Evolutionary conservation across 2,113 vertebrate genomes (phyloP).

Genomic region (Pseudorasbora parva): DNA sequence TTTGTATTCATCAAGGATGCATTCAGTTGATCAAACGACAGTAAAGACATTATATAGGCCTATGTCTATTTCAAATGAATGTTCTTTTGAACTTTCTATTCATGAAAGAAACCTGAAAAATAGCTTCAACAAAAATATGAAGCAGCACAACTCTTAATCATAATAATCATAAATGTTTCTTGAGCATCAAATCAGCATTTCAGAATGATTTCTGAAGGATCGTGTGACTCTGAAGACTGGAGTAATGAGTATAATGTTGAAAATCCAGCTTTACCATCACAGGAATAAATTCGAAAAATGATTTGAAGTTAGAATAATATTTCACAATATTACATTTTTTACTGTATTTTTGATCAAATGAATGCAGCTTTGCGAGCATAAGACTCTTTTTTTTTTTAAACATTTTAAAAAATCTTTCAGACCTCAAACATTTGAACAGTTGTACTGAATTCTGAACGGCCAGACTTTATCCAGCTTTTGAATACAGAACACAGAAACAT

Average conservation of each 20-base stretch:
- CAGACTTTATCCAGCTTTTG: neutral
- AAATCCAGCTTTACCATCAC: neutral
- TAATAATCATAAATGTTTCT: neutral
- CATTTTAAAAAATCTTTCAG: neutral
- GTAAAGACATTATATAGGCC: too few relatives aligned
- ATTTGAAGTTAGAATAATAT: too few relatives aligned
- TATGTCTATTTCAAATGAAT: neutral
- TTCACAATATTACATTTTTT: too few relatives aligned
- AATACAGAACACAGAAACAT: neutral
- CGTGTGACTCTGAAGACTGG: neutral
- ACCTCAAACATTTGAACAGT: too few relatives aligned
- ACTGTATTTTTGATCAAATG: too few relatives aligned
- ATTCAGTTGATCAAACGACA: too few relatives aligned
- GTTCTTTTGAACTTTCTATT: neutral
- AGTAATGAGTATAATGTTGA: neutral
- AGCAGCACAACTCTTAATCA: neutral
- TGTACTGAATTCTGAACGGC: neutral
- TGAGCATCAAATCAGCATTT: neutral
- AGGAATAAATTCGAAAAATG: too few relatives aligned
- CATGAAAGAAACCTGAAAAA: neutral
- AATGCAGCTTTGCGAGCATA: too few relatives aligned
- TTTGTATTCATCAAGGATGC: too few relatives aligned
- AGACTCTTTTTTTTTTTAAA: neutral
- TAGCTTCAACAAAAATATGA: neutral
- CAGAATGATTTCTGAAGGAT: neutral